Conservation (phyloP, 2,797 vertebrate genomes). For the Chaetodon trifasciatus region DNA sequence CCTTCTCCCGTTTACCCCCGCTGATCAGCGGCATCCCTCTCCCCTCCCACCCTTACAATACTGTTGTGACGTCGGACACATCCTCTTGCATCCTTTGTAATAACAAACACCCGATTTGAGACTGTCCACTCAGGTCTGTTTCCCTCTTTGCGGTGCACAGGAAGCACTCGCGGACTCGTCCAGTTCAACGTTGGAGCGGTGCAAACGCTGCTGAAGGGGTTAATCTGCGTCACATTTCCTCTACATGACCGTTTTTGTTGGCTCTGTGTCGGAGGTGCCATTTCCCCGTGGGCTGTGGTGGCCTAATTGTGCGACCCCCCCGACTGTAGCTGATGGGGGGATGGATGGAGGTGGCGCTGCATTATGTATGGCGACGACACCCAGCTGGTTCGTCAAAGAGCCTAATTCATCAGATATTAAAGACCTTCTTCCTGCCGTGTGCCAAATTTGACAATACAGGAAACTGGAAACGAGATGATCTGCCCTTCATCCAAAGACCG, state of each 20-base stretch:
- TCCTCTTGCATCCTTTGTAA: constrained; percentile 42
- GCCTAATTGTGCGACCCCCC: constrained; percentile 57
- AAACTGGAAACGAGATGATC: background rate
- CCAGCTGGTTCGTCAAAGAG: constrained; percentile 60
- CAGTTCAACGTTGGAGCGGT: background rate
- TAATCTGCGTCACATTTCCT: constrained; percentile 60
- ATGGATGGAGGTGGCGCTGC: constrained; percentile 46
- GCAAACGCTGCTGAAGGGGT: constrained; percentile 50
- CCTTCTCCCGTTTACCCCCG: constrained; percentile 22
- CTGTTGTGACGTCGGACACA: constrained; percentile 36
- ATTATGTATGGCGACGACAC: constrained; percentile 49
- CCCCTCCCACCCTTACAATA: constrained; percentile 44
- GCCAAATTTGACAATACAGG: constrained; percentile 4
- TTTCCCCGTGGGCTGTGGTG: constrained; percentile 59
- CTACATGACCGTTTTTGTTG: constrained; percentile 55
- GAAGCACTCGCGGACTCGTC: constrained; percentile 28
- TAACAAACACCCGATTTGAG: constrained; percentile 50
- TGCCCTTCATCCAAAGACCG: background rate
- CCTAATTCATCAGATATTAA: constrained; percentile 40
- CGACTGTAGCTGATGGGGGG: constrained; percentile 44
- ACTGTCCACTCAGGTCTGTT: constrained; percentile 31
- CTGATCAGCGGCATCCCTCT: constrained; percentile 32
- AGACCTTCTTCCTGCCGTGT: background rate
- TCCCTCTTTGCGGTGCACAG: constrained; percentile 37
- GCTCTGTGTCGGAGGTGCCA: constrained; percentile 53